phyloP scores from a whole-genome alignment of 1,140 invertebrate genomes.

The Penaeus vannamei region DNA sequence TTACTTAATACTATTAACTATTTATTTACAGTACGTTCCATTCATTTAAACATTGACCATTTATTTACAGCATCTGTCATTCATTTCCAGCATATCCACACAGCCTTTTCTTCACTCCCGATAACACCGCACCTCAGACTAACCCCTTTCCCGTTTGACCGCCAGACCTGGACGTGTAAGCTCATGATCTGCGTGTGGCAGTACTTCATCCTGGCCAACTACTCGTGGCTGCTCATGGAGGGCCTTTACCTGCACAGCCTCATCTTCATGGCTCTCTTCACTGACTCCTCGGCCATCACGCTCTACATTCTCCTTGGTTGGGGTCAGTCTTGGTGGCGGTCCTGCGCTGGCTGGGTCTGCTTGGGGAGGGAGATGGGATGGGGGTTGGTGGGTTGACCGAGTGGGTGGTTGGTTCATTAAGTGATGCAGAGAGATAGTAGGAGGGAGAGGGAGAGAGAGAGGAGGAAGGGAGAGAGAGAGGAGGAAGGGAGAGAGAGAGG shows the following conservation, averaged over 20 bases:
- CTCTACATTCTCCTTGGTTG: conserved; percentile 82
- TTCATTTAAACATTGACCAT: background rate
- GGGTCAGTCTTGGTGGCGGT: conserved; percentile 75
- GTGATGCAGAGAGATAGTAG: too few relatives aligned
- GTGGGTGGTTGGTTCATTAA: too few relatives aligned
- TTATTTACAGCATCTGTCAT: too few relatives aligned
- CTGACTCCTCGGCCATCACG: conserved; percentile 79
- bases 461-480: too few relatives aligned
- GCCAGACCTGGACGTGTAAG: conserved; percentile 80
- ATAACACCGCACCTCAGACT: background rate
- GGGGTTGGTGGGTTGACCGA: background rate
- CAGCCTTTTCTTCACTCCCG: background rate
- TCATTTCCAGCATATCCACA: background rate
- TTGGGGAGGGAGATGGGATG: background rate
- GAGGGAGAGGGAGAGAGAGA: too few relatives aligned
- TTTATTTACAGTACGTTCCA: background rate
- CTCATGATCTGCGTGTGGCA: conserved; percentile 79
- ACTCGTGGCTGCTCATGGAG: conserved; percentile 87
- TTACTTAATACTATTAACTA: too few relatives aligned
- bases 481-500: too few relatives aligned
- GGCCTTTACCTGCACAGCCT: conserved; percentile 86
- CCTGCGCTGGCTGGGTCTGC: too few relatives aligned
- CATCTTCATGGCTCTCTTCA: conserved; percentile 82
- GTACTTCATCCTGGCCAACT: conserved; percentile 84
- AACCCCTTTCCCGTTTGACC: background rate